These are phyloP conservation scores for Conomelus anceps DNA, from an alignment of 2,888 invertebrate species.

Conservation along the genomic window DNA sequence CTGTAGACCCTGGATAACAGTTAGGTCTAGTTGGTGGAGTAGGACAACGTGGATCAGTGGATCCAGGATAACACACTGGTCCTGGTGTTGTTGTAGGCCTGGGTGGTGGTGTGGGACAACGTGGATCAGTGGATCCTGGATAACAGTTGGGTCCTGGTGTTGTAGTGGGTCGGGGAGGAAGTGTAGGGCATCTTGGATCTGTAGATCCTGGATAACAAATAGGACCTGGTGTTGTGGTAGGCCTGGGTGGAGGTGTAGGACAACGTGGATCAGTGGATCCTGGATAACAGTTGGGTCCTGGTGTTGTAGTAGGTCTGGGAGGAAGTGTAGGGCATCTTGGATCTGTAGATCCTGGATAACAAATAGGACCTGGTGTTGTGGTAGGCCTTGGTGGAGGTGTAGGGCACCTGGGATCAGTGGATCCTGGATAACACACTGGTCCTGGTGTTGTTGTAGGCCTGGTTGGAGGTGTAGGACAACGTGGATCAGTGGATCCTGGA, in stretches of 20 bases:
- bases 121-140: slow-evolving; percentile 39
- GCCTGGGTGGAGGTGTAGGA: too few relatives aligned
- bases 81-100: slow-evolving; percentile 17
- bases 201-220: slow-evolving; percentile 44
- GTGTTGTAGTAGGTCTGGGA: slow-evolving; percentile 30
- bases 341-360: slow-evolving; percentile 38
- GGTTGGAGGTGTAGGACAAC: slow-evolving; percentile 37
- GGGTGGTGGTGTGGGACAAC: slow-evolving; percentile 35
- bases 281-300: slow-evolving; percentile 39
- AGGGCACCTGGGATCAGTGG: slow-evolving; percentile 38
- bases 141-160: slow-evolving; percentile 38
- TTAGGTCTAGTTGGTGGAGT: slow-evolving; percentile 34
- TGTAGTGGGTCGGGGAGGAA: slow-evolving; percentile 2
- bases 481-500: slow-evolving; percentile 41
- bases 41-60: slow-evolving; percentile 37
- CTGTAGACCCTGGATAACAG: slow-evolving; percentile 38
- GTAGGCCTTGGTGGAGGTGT: too few relatives aligned
- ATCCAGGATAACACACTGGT: slow-evolving; percentile 36
- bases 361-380: slow-evolving; percentile 26
- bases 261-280: slow-evolving; percentile 37
- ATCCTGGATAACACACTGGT: slow-evolving; percentile 37
- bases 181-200: slow-evolving; percentile 42
- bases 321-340: slow-evolving; percentile 36
- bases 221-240: slow-evolving; percentile 35
- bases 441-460: slow-evolving; percentile 26